These are phyloP conservation scores for Cheirogaleus major DNA, from an alignment of 2,797 vertebrate genomes.

Conservation along the genomic window DNA sequence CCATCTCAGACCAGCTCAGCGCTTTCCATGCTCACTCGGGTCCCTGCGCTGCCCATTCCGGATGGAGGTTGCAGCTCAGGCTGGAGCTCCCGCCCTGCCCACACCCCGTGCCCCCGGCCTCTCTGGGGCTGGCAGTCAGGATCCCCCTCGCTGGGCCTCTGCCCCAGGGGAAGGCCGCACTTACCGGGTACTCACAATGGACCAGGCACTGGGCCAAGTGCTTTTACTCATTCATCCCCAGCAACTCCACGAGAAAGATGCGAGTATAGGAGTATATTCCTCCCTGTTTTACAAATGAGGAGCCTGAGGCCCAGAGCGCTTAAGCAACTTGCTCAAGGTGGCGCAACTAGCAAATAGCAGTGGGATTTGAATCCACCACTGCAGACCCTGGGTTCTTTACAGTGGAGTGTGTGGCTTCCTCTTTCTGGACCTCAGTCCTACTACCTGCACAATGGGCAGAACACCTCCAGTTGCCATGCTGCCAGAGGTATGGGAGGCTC, in stretches of 20 bases:
- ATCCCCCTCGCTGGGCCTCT: not conserved
- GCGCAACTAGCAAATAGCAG: not conserved
- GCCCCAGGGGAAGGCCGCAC: not conserved
- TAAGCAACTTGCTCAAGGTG: not conserved
- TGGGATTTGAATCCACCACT: not conserved
- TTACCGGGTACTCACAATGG: not conserved
- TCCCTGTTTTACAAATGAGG: not conserved
- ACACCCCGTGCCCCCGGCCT: not conserved
- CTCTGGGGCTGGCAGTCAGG: not conserved
- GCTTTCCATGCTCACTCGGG: slow-evolving; percentile 8
- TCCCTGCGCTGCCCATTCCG: not conserved
- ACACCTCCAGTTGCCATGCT: not conserved
- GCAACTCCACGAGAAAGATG: not conserved
- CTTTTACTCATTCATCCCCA: not conserved
- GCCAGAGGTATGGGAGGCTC: not conserved
- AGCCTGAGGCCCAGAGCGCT: not conserved
- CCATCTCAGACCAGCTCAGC: not conserved
- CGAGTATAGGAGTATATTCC: not conserved
- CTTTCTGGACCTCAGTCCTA: not conserved
- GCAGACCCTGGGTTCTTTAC: not conserved
- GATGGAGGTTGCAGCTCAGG: not conserved
- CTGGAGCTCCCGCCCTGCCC: not conserved
- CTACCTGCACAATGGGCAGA: not conserved
- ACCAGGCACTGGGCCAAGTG: not conserved
- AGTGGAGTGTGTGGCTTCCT: not conserved